Conservation (phyloP, 30 jellyfish, hydroid and myxozoan species). For the Hydra vulgaris region DNA sequence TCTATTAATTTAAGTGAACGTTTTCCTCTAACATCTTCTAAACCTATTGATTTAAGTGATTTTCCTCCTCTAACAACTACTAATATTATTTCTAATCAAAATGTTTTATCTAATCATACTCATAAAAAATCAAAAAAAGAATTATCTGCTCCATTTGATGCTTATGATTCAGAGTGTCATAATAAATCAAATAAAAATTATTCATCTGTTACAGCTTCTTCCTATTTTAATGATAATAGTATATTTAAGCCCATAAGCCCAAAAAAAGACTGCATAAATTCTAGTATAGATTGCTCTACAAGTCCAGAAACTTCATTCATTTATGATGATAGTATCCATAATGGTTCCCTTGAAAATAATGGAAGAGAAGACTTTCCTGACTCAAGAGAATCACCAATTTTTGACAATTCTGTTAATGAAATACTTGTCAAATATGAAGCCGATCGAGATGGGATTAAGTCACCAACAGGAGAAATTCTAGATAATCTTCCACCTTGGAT, state of each 20-base stretch:
- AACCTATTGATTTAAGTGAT: slow-evolving; percentile 12
- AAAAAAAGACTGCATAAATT: not conserved
- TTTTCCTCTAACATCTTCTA: not conserved
- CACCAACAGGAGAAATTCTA: slow-evolving; percentile 32
- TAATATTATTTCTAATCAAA: not conserved
- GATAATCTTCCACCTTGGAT: slow-evolving; percentile 74
- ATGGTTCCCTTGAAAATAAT: not conserved
- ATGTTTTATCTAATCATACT: not conserved
- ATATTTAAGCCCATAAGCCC: not conserved
- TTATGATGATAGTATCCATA: not conserved
- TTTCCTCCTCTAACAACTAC: not conserved
- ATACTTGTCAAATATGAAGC: not conserved
- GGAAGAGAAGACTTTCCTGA: too few relatives aligned
- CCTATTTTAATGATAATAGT: not conserved
- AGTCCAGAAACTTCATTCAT: not conserved
- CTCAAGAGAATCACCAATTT: not conserved
- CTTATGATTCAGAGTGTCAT: not conserved
- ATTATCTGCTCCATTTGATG: not conserved
- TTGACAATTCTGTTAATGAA: not conserved
- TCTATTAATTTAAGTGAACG: not conserved
- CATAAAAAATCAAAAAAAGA: not conserved
- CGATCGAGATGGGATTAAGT: not conserved
- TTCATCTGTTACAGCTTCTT: not conserved
- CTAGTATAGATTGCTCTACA: not conserved
- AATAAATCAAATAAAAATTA: not conserved